Evolutionary conservation across 2,797 vertebrate species (phyloP), one percentile per base, ranked within the genome.

Genomic region (Pelobates cultripes): DNA sequence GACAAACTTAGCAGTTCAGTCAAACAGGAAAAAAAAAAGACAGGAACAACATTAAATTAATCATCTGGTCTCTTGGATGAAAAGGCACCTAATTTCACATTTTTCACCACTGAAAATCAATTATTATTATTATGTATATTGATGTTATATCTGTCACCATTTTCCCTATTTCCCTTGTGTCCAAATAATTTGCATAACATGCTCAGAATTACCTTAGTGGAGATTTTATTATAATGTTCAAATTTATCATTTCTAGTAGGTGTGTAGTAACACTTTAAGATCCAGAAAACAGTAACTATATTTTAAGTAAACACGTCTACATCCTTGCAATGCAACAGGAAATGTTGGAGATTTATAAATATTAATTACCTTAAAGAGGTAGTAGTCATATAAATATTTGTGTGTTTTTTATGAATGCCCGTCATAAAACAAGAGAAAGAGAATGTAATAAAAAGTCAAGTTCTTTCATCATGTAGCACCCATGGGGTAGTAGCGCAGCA

Each of bases 41-140:
- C 82, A 84, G 90, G 90, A 92, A 88, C 85, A 93, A 91, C 73
- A 88, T 90, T 89, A 90, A 91, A 93, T 93, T 93, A 92, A 94
- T 93, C 91, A 92, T 78, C 87, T 77, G 88, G 83, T 57, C 55
- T 91, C 91, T 87, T 86, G 89, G 87, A 90, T 87, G 84, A 90
- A 89, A 91, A 91, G 88, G 86, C 82, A 88, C 90, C 91, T 92
- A 92, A 93, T 92, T 92, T 92, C 88, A 88, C 86, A 92, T 93
- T 90, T 92, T 90, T 93, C 89, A 93, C 90, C 89, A 87, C 85
- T 84, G 86, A 86, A 93, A 93, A 92, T 94, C 93, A 93, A 94
- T 94, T 92, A 92, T 94, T 92, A 89, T 92, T 91, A 92, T 92
- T 91, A 92, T 93, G 90, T 90, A 91, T 94, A 94, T 94, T 91